These are phyloP conservation scores for Phortica magna DNA, from an alignment of 2,888 invertebrate species.

Conservation along the genomic window DNA sequence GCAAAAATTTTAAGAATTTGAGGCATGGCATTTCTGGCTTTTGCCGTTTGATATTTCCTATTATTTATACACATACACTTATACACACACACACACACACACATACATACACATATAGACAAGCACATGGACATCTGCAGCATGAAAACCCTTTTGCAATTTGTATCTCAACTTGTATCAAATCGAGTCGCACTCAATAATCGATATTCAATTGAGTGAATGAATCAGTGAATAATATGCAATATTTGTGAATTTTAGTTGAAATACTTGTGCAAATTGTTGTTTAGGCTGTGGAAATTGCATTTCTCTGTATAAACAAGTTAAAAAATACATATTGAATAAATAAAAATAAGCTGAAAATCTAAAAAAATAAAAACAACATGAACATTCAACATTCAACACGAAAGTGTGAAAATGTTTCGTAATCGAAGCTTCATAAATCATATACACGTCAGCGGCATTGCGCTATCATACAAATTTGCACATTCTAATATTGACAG, in stretches of 20 bases:
- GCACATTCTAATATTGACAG: no score
- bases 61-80: constrained; percentile 16
- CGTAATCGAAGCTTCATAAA: no score
- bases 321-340: no score
- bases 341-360: no score
- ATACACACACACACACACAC: constrained; percentile 24
- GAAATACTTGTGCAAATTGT: constrained; percentile 24
- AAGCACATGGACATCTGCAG: not conserved
- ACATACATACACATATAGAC: not conserved
- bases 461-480: no score
- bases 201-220: constrained; percentile 32
- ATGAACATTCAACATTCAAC: no score
- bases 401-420: no score
- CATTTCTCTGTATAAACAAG: not conserved
- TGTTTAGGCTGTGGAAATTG: not conserved
- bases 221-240: constrained; percentile 9
- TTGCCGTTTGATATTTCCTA: constrained; percentile 25
- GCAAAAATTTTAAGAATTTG: constrained; percentile 51
- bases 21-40: constrained; percentile 40
- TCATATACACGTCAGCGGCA: no score
- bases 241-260: constrained; percentile 13
- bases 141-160: not conserved
- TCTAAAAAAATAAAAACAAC: no score
- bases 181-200: constrained; percentile 15
- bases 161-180: not conserved